Base-by-base conservation (phyloP, 2,797 vertebrate species). In the Crocodylus rhombifer region DNA sequence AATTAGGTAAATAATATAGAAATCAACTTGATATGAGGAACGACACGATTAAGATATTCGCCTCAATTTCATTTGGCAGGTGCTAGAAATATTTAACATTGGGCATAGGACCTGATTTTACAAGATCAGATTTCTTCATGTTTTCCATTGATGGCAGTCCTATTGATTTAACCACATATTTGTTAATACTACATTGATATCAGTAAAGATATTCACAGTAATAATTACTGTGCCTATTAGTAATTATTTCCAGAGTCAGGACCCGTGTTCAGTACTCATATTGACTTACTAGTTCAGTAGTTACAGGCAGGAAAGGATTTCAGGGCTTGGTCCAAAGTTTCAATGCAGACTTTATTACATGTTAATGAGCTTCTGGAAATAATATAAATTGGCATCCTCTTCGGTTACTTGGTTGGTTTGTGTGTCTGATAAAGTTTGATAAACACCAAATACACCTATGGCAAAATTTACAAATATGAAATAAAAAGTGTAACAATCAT, bases 1-100 rank as follows among this genome's bases (percentile, higher is more conserved):
- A 92, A 92, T 86, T 73, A 95, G 87, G 76, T 33, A 15, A 82
- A 87, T 55, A 26, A 77, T 82, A 61, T 84, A 90, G 36, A 60
- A 90, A 89, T 80, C 75, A 3, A 21, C 28, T 82, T 82, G 26
- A 80, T 71, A 12, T 63, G n/a, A 25, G 74, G 56, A 78, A 26
- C 21, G 86, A 64, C 13, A 42, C 20, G 82, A 83, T 71, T 80
- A 65, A 88, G 92, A 11, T 6, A 9, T 10, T 16, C 1, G 14
- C 62, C 90, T 83, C 77, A 64, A 26, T 77, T 75, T 51, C 33
- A 73, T 3, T 28, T 3, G 1, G 2, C 64, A 58, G n/a, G 42
- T 77, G 78, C 58, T 28, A 74, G 86, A 67, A 90, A 55, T 64
- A 83, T 65, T 84, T 71, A 25, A 57, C 83, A n/a, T 57, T 25